Base-by-base conservation (phyloP, 2,113 vertebrate genomes). In the Myrmecobius fasciatus region DNA sequence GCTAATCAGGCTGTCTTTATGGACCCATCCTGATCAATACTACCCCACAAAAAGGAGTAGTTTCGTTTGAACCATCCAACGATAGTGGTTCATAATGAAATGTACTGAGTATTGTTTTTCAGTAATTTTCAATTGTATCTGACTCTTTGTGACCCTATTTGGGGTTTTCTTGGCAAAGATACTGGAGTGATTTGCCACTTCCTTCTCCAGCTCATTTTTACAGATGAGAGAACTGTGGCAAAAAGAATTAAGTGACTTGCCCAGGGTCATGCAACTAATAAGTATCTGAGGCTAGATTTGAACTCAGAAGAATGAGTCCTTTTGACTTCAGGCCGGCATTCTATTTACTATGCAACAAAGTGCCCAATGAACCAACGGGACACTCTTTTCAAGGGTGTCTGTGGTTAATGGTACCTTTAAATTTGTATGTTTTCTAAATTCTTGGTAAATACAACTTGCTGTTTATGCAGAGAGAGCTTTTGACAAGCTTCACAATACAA, bases 401-500 rank as follows among this genome's bases (percentile, higher is more conserved):
- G 7, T 83, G 17, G n/a, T 83, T 83, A 83, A 83, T 83, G 67
- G n/a, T 83, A 83, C 67, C 17, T 43, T 83, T 83, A 14, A 49
- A 90, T 60, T 91, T 94, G 51, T 10, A 51, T 52, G 8, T 51
- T 60, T 26, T 96, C 53, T 94, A 26, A 94, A 92, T 91, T 52
- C 89, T 92, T 94, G 36, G 12, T 11, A 0, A 88, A 90, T 4
- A 89, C n/a, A 56, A 17, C 5, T 88, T 96, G 25, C 47, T 47
- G 92, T 95, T 94, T 95, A 48, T 94, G 1, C 93, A 47, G 56
- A 93, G n/a, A 75, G 53, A 92, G 92, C 12, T 96, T 51, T 97
- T 48, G 49, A 95, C 75, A 96, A 89, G 8, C 52, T 92, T 93
- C 36, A 93, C 92, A 93, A 91, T 90, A 88, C 5, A 91, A 7